These are phyloP conservation scores for Carapus acus DNA, from an alignment of 2,797 vertebrate species.

Conservation along the genomic window DNA sequence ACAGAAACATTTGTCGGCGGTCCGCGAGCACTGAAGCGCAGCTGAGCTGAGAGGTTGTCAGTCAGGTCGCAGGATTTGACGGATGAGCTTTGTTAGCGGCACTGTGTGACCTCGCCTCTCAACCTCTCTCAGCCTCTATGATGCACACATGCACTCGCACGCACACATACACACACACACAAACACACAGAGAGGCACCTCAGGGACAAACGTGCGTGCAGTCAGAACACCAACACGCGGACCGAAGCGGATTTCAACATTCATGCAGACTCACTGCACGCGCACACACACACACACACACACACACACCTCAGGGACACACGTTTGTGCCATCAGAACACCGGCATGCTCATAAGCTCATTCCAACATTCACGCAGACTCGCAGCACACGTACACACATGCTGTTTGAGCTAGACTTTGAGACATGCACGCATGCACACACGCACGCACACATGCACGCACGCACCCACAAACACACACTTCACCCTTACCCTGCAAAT, in stretches of 20 bases:
- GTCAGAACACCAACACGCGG: background rate
- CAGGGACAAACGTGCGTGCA: constrained; percentile 14
- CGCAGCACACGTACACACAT: no score
- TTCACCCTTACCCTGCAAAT: no score
- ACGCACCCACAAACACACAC: no score
- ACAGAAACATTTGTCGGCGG: constrained; percentile 56
- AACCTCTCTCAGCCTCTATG: constrained; percentile 58
- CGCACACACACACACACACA: constrained; percentile 15
- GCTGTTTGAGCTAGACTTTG: no score
- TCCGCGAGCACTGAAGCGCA: constrained; percentile 55
- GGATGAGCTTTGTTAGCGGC: constrained; percentile 63
- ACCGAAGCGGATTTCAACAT: constrained; percentile 21
- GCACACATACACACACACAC: background rate
- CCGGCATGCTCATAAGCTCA: no score
- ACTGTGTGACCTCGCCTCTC: constrained; percentile 63
- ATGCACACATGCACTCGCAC: constrained; percentile 43
- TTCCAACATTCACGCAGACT: no score
- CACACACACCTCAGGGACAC: no score
- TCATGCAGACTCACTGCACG: constrained; percentile 8
- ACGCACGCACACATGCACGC: no score
- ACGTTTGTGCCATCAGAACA: no score
- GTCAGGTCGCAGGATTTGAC: constrained; percentile 63
- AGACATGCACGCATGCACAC: no score
- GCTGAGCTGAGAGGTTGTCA: constrained; percentile 64
- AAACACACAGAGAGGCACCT: constrained; percentile 3